phyloP scores from a whole-genome alignment of 2,113 vertebrate species.

The Campylomormyrus numenius region DNA sequence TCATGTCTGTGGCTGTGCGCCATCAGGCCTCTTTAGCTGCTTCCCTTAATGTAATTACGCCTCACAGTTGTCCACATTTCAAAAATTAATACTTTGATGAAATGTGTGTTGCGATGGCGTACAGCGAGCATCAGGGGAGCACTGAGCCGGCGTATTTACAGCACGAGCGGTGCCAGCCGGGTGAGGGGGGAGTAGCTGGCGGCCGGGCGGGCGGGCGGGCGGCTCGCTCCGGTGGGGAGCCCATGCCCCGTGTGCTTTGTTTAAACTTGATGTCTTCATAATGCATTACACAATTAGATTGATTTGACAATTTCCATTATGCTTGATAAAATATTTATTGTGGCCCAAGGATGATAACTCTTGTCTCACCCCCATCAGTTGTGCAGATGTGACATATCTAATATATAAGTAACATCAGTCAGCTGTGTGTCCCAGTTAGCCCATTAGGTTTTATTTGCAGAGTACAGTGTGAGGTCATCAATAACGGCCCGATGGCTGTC shows the following conservation, averaged over 20 bases:
- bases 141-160: conserved; percentile 87
- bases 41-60: conserved; percentile 96
- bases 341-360: conserved; percentile 97
- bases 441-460: conserved; percentile 95
- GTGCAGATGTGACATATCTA: conserved; percentile 88
- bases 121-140: conserved; percentile 73
- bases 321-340: conserved; percentile 99
- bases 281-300: conserved; percentile 99
- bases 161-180: conserved; percentile 83
- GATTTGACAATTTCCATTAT: conserved; percentile 99
- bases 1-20: conserved; percentile 68
- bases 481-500: conserved; percentile 81
- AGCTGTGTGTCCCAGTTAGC: conserved; percentile 90
- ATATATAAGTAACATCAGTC: conserved; percentile 94
- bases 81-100: conserved; percentile 99
- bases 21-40: conserved; percentile 68
- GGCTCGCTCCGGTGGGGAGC: conserved; percentile 96
- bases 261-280: conserved; percentile 99
- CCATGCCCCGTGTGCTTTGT: conserved; percentile 99
- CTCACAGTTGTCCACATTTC: conserved; percentile 98
- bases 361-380: conserved; percentile 95
- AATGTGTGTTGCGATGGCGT: conserved; percentile 80
- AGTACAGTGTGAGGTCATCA: conserved; percentile 88
- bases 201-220: conserved; percentile 74
- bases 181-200: conserved; percentile 75